Base-by-base conservation (phyloP, 1,140 invertebrate genomes). In the Ylistrum balloti region DNA sequence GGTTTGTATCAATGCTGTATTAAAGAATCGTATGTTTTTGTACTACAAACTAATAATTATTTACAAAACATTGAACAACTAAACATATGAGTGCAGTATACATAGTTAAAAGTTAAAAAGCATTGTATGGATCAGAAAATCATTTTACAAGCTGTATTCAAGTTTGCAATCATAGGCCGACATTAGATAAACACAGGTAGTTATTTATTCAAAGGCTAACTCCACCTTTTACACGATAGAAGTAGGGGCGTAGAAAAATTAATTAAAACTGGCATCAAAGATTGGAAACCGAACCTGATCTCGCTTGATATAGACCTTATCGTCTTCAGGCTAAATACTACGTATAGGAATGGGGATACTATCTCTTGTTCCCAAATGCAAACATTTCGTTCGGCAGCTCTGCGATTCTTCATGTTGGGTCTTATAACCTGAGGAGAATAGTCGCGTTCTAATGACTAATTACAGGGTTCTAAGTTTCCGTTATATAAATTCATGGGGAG, bases 401-500 rank as follows among this genome's bases (percentile, higher is more conserved):
- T 74, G n/a, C 56, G 56, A 74, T 28, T 74, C 56, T 74, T 74
- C 56, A 74, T 74, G 56, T 74, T 28, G 56, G 56, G 56, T 74
- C 56, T n/a, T 28, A 74, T n/a, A 74, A 74, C n/a, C 56, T 28
- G 56, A 28, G 56, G 9, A 28, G 56, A 74, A 28, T 28, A 11
- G 22, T n/a, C 2, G 22, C 22, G 56, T 1, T 74, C 56, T 74
- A 74, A 74, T 74, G 56, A 74, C 56, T 74, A 74, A 74, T 74
- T 74, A 74, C 28, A 74, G 56, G 56, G 56, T 5, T 74, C 56
- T 74, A n/a, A 74, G 28, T 74, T 74, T 74, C 56, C 56, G 56
- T 74, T 74, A 74, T 74, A 74, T 74, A 74, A 74, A 74, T 74
- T 74, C 56, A 74, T 74, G 56, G 56, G 56, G 56, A 74, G 56